Base-by-base conservation (phyloP, 2,888 invertebrate genomes). In the Incurvaria masculella region DNA sequence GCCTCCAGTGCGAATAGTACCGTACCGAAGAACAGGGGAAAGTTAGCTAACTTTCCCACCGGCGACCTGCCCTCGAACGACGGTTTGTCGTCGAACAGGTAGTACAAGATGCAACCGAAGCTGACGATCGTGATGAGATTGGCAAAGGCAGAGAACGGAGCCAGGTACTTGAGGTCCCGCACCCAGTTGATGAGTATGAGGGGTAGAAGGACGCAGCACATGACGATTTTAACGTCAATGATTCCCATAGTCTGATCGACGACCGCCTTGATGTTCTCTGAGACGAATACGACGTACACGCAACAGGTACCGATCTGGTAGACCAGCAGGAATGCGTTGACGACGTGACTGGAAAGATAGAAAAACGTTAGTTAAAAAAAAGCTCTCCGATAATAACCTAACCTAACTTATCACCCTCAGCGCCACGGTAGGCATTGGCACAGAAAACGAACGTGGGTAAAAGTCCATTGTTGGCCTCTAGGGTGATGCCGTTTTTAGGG, bases 271-370 rank as follows among this genome's bases (percentile, higher is more conserved):
- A 96, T 81, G 68, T 94, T 96, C 51, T 87, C 86, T 0, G 95
- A 85, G 44, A 97, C 91, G 67, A 97, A 98, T 0, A 97, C 91
- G 19, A 94, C 89, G 69, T 98, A 98, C 2, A 97, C 96, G 67
- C 96, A 96, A 66, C 97, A 97, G 44, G 94, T 93, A 43, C 98
- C 98, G 58, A 97, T 80, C 70, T 98, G 97, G 59, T 97, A 97
- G 47, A 94, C 81, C 53, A 96, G 65, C 2, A 91, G 76, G 61
- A 91, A 91, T 1, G 76, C 70, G 62, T 91, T 91, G 20, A 88
- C 85, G 6, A 88, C 68, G 54, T 86, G 84, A 49, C 91, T 91
- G 75, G 6, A 72, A 65, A 64, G 67, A 55, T 33, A 33, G n/a
- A n/a, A n/a, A n/a, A n/a, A n/a, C n/a, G n/a, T n/a, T n/a, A n/a